phyloP scores from a whole-genome alignment of 2,797 vertebrate genomes.

The Merluccius polli region DNA sequence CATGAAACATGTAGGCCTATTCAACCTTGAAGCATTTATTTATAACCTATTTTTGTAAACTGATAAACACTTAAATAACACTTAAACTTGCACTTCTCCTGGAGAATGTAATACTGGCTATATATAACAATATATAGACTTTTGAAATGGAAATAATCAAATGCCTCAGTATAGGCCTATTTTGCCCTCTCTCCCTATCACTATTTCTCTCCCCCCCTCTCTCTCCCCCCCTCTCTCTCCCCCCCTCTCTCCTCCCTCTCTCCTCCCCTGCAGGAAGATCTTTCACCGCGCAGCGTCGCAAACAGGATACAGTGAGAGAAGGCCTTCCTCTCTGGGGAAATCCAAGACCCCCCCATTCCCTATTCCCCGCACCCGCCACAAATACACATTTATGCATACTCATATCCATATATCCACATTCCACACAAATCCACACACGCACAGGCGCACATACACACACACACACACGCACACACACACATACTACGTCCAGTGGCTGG shows the following conservation, averaged over 20 bases:
- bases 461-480: slow-evolving; percentile 46
- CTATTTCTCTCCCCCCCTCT: not conserved
- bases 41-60: too few relatives aligned
- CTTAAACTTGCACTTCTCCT: too few relatives aligned
- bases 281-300: slow-evolving; percentile 40
- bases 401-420: slow-evolving; percentile 47
- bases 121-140: not conserved
- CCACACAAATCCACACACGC: slow-evolving; percentile 46
- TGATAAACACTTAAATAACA: too few relatives aligned
- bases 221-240: slow-evolving; percentile 16
- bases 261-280: slow-evolving; percentile 56
- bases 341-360: slow-evolving; percentile 40
- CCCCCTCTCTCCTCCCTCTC: slow-evolving; percentile 22
- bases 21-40: not conserved
- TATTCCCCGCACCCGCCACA: slow-evolving; percentile 38
- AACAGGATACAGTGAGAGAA: slow-evolving; percentile 65
- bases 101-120: too few relatives aligned
- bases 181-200: not conserved
- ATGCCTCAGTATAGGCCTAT: not conserved
- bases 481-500: slow-evolving; percentile 28
- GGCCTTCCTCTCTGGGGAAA: slow-evolving; percentile 65
- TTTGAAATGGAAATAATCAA: not conserved
- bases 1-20: not conserved
- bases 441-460: slow-evolving; percentile 35
- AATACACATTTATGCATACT: slow-evolving; percentile 47